These are phyloP conservation scores for Amphiprion percula DNA, from an alignment of 2,113 vertebrate species.

Conservation along the genomic window DNA sequence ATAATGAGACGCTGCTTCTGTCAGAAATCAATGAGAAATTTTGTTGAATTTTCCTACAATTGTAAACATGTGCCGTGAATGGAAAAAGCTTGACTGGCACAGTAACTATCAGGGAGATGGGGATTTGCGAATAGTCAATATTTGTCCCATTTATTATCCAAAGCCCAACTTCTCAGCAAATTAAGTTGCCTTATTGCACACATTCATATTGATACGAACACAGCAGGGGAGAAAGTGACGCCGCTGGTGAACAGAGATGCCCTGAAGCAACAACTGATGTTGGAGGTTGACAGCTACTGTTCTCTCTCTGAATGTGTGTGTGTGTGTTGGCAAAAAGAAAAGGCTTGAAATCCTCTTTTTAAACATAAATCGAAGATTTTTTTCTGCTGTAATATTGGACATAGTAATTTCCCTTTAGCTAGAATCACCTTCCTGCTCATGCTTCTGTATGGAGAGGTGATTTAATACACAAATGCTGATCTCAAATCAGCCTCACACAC, in stretches of 20 bases:
- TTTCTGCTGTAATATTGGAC: slow-evolving; percentile 11
- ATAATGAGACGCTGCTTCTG: too few species aligned
- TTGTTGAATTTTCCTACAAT: not conserved
- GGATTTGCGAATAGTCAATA: not conserved
- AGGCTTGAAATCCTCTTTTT: too few species aligned
- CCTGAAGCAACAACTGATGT: not conserved
- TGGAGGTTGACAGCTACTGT: slow-evolving; percentile 10
- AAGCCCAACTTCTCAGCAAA: slow-evolving; percentile 2
- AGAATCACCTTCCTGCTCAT: slow-evolving; percentile 30
- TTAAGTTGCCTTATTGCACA: slow-evolving; percentile 64
- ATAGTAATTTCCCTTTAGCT: slow-evolving; percentile 35
- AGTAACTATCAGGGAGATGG: not conserved
- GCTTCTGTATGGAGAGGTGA: not conserved
- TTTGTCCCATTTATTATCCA: slow-evolving; percentile 13
- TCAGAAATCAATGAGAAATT: not conserved
- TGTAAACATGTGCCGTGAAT: not conserved
- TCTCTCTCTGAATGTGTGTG: not conserved
- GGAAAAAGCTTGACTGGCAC: slow-evolving; percentile 6
- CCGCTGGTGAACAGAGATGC: not conserved
- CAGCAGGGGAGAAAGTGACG: not conserved
- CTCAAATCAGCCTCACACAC: not conserved
- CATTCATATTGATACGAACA: not conserved
- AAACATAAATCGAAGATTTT: not conserved
- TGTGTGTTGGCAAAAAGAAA: not conserved
- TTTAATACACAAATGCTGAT: slow-evolving; percentile 32